A percentile compares a stretch with the other conserved stretches of the same genome.
Conservation (phyloP, 2,113 vertebrate species). For the Anarrhichthys ocellatus region DNA sequence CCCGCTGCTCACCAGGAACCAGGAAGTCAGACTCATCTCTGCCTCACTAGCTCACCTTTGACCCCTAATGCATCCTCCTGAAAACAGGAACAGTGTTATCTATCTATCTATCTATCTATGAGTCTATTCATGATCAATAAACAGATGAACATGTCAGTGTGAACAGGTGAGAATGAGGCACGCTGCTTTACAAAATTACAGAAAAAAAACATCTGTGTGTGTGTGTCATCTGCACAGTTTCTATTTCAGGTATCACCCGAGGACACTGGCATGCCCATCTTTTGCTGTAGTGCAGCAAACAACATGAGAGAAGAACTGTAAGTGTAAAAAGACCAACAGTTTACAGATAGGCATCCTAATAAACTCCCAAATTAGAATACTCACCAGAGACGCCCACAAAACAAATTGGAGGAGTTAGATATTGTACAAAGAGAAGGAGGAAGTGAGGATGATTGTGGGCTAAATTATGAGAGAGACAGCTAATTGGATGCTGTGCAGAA, state of each 20-base stretch:
- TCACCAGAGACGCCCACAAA: conserved; percentile 1
- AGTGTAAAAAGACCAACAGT: conserved; percentile 19
- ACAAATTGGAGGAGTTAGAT: conserved; percentile 1
- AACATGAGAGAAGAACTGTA: conserved; percentile 18
- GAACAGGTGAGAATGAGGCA: background rate
- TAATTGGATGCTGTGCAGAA: conserved; percentile 30
- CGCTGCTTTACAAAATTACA: conserved; percentile 18
- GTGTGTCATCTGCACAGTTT: conserved; percentile 36
- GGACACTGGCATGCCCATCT: conserved; percentile 18
- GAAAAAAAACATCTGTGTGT: conserved; percentile 1
- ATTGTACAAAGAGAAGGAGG: background rate
- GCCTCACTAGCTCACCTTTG: conserved; percentile 78
- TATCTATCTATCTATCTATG: background rate
- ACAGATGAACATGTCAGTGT: background rate
- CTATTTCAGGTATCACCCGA: conserved; percentile 48
- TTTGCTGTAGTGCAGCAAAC: background rate
- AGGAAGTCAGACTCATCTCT: conserved; percentile 98
- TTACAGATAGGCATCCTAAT: conserved; percentile 43
- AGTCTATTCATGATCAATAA: background rate
- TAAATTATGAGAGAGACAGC: background rate
- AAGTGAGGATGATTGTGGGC: background rate
- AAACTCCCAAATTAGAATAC: conserved; percentile 29
- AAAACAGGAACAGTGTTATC: conserved; percentile 4
- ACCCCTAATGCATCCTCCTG: conserved; percentile 86
- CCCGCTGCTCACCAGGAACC: conserved; percentile 97